Percentiles rank a stretch among this genome's conserved stretches.
Conservation (phyloP, 2,113 vertebrate genomes). For the Nycticebus coucang region DNA sequence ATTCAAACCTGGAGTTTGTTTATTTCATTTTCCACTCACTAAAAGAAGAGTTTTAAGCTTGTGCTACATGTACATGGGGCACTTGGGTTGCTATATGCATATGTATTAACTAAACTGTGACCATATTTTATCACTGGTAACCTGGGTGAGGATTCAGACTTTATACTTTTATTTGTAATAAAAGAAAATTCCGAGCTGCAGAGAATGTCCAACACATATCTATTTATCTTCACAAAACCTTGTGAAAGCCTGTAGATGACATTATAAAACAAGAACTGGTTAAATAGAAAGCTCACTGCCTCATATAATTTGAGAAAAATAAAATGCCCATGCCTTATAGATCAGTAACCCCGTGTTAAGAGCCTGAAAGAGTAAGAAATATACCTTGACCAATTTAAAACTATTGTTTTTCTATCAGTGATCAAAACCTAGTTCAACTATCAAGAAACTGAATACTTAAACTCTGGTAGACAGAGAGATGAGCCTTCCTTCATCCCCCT, state of each 20-base stretch:
- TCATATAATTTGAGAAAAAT: slow-evolving; percentile 10
- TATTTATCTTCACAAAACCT: neutral
- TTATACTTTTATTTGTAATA: neutral
- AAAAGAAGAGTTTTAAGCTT: neutral
- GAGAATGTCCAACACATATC: neutral
- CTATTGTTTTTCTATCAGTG: neutral
- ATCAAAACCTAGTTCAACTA: neutral
- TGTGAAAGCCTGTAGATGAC: neutral
- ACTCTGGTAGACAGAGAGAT: neutral
- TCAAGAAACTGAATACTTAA: neutral
- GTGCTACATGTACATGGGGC: neutral
- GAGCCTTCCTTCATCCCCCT: neutral
- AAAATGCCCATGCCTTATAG: neutral
- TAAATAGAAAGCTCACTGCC: neutral
- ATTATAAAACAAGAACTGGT: neutral
- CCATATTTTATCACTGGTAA: neutral
- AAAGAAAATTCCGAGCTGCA: slow-evolving; percentile 20
- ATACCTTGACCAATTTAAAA: neutral
- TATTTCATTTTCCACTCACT: neutral
- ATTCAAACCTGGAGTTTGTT: neutral
- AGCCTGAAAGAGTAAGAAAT: neutral
- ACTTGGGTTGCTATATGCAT: neutral
- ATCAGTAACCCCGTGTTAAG: neutral
- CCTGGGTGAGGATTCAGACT: neutral
- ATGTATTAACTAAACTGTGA: neutral